phyloP scores from a whole-genome alignment of 2,888 invertebrate species.

The Drosophila villosipedis region DNA sequence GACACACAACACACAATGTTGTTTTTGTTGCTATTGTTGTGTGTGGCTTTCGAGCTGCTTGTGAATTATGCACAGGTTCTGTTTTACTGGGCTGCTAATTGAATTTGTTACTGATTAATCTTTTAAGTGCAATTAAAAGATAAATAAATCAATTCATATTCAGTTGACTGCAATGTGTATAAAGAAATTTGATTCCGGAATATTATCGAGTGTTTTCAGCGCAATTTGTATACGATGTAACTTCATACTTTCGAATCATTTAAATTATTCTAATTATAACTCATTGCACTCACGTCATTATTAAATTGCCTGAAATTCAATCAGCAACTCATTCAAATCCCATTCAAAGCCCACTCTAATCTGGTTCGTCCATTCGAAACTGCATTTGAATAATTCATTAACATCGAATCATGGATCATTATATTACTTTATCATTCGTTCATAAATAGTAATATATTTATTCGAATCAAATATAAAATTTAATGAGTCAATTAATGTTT shows the following conservation, averaged over 20 bases:
- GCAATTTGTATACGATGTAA: too few species aligned
- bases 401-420: neutral
- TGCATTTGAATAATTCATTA: neutral
- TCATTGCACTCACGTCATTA: neutral
- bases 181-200: neutral
- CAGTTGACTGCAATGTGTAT: neutral
- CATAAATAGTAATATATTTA: neutral
- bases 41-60: conserved; percentile 6
- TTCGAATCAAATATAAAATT: neutral
- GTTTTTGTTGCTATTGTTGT: neutral
- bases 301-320: neutral
- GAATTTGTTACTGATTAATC: neutral
- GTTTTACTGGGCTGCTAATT: conserved; percentile 7
- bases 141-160: conserved; percentile 1
- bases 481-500: neutral
- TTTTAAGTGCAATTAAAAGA: neutral
- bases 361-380: neutral
- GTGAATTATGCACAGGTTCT: conserved; percentile 11
- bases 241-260: neutral
- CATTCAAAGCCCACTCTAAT: neutral
- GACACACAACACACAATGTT: neutral
- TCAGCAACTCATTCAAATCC: neutral
- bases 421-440: neutral
- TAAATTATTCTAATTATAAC: neutral
- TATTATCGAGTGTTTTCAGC: neutral